Percentiles rank a stretch among this genome's conserved stretches.
Conservation (phyloP, 2,888 invertebrate species). For the Scaptomyza cyrtandrae region DNA sequence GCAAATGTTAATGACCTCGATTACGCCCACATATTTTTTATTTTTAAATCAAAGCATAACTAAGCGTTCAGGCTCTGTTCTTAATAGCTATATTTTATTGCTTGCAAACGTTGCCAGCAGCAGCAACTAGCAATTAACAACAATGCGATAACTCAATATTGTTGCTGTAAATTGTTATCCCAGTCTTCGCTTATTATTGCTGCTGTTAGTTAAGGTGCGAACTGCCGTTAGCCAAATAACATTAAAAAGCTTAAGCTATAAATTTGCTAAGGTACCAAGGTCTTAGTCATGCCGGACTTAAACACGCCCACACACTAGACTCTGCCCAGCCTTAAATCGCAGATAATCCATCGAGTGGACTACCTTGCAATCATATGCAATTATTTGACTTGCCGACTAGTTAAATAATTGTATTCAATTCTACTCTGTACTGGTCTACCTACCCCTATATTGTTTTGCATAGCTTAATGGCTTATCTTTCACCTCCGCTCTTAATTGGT, state of each 20-base stretch:
- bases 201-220: conserved; percentile 52
- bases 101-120: conserved; percentile 30
- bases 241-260: conserved; percentile 24
- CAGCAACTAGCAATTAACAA: conserved; percentile 60
- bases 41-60: background rate
- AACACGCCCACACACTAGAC: conserved; percentile 41
- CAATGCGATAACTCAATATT: conserved; percentile 54
- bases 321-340: conserved; percentile 29
- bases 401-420: conserved; percentile 21
- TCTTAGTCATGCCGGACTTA: conserved; percentile 13
- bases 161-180: conserved; percentile 15
- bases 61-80: conserved; percentile 18
- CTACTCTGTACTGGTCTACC: background rate
- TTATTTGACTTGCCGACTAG: background rate
- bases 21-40: conserved; percentile 21
- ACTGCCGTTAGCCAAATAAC: conserved; percentile 52
- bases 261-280: conserved; percentile 13
- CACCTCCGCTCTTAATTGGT: conserved; percentile 50
- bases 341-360: conserved; percentile 32
- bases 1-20: conserved; percentile 75
- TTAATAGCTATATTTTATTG: conserved; percentile 47
- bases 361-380: conserved; percentile 36
- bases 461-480: conserved; percentile 40
- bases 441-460: conserved; percentile 9
- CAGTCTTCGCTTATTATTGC: conserved; percentile 24